These are phyloP conservation scores for Phragmatobia fuliginosa DNA, from an alignment of 2,888 invertebrate genomes.

Conservation along the genomic window DNA sequence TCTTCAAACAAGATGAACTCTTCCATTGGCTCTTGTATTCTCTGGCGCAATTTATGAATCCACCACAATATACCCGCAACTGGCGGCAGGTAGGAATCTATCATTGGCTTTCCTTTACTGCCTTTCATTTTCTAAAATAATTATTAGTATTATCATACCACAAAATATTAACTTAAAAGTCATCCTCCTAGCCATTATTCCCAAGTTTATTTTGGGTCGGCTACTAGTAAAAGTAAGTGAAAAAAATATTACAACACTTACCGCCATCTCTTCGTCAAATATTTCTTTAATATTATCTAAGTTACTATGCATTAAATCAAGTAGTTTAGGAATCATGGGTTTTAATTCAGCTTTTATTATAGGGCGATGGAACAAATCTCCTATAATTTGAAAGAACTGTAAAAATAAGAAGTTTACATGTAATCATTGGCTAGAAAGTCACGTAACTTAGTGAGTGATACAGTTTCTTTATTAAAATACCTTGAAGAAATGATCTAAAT, in stretches of 20 bases:
- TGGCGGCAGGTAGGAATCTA: slow-evolving; percentile 91
- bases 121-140: too few species aligned
- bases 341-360: slow-evolving; percentile 91
- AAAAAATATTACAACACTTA: slow-evolving; percentile 57
- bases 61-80: slow-evolving; percentile 92
- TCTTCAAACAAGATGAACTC: slow-evolving; percentile 89
- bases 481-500: slow-evolving; percentile 79
- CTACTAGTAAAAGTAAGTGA: background rate
- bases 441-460: too few species aligned
- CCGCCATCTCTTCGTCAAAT: slow-evolving; percentile 86
- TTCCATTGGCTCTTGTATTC: slow-evolving; percentile 87
- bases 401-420: too few species aligned
- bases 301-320: slow-evolving; percentile 89
- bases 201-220: too few species aligned
- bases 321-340: slow-evolving; percentile 88
- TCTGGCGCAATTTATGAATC: slow-evolving; percentile 88
- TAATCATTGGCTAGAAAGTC: too few species aligned
- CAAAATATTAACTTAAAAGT: too few species aligned
- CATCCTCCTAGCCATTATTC: too few species aligned
- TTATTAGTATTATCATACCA: too few species aligned
- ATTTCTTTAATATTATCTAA: slow-evolving; percentile 89
- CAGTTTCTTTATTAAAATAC: slow-evolving; percentile 46
- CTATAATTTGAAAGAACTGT: slow-evolving; percentile 90
- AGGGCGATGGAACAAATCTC: slow-evolving; percentile 91
- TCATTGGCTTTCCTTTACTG: slow-evolving; percentile 83